Percentiles rank a stretch among this genome's conserved stretches.
Evolutionary conservation across 2,888 invertebrate genomes (phyloP).

Genomic region (Hypolimnas misippus): DNA sequence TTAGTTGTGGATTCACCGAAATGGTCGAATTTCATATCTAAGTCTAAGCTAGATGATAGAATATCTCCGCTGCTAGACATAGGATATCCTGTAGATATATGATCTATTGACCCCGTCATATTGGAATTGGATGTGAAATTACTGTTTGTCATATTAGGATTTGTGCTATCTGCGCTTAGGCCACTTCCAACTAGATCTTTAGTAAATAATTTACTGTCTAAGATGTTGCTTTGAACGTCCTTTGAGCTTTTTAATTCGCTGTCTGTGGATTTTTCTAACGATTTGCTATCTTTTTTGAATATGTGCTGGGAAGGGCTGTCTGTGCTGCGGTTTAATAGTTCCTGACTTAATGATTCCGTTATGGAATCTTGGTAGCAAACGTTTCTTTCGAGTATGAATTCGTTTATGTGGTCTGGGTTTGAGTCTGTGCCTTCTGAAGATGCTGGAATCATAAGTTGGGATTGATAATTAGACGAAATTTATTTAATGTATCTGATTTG

Average conservation of each 20-base stretch:
- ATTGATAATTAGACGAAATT: no score
- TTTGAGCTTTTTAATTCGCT: conserved; percentile 75
- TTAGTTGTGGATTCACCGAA: conserved; percentile 81
- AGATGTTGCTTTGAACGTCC: conserved; percentile 68
- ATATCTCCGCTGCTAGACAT: conserved; percentile 74
- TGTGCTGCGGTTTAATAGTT: conserved; percentile 66
- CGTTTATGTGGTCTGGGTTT: conserved; percentile 73
- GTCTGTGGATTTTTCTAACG: conserved; percentile 64
- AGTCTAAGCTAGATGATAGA: conserved; percentile 70
- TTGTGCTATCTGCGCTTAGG: conserved; percentile 71
- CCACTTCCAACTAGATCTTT: conserved; percentile 66
- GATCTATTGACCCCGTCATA: conserved; percentile 74
- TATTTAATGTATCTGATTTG: no score
- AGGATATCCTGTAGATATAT: conserved; percentile 69
- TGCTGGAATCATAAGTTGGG: conserved; percentile 53
- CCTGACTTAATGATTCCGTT: conserved; percentile 75
- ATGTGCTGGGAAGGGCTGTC: conserved; percentile 64
- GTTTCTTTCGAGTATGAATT: conserved; percentile 77
- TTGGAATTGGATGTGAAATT: conserved; percentile 76
- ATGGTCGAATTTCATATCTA: conserved; percentile 87
- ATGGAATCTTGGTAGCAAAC: conserved; percentile 80
- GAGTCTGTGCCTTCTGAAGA: conserved; percentile 74
- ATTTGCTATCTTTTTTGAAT: conserved; percentile 68
- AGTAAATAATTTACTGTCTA: conserved; percentile 65
- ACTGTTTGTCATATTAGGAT: conserved; percentile 73